Base-by-base conservation (phyloP, 2,113 vertebrate genomes). In the Labeo catla region DNA sequence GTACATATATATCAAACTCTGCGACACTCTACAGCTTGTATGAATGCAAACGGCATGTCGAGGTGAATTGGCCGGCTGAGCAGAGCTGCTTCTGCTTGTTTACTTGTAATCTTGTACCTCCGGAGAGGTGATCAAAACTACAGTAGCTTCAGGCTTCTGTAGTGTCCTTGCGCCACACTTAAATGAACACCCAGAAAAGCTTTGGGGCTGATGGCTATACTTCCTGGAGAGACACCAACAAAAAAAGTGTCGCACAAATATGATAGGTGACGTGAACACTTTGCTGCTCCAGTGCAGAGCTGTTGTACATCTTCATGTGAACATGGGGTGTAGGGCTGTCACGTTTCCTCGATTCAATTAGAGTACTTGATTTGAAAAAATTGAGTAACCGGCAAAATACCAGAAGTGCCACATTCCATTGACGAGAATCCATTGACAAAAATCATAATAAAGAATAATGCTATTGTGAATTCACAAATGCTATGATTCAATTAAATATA, bases 141-240 rank as follows among this genome's bases (percentile, higher is more conserved):
- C 8, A 54, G 84, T 86, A 39, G 84, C 91, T 91, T 88, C 87
- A 89, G 76, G 87, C 93, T 89, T 85, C 89, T 93, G 83, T 91
- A 90, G 92, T 94, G 92, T 94, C 79, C 93, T 93, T 88, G 92
- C 90, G 90, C 92, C 92, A 91, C 91, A 91, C 88, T 80, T 89
- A 87, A 93, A 92, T 92, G 93, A 93, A 90, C 91, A 92, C 91
- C 91, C 91, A 90, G 88, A 83, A 91, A 92, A 92, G 91, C 93
- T 94, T 95, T 89, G 88, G 92, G 94, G 93, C 91, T 80, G 59
- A 90, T 89, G 91, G 89, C 87, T 78, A 76, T 88, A 91, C 89
- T 92, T 92, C 91, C 47, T 50, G 28, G 19, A 84, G 13, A 90
- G 90, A 94, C 91, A 91, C 92, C 88, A 86, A 89, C 89, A 93